These are phyloP conservation scores for Aurelia aurita complex sp. Pacific DNA, from an alignment of 30 jellyfish, hydroid and myxozoan genomes.

Conservation along the genomic window DNA sequence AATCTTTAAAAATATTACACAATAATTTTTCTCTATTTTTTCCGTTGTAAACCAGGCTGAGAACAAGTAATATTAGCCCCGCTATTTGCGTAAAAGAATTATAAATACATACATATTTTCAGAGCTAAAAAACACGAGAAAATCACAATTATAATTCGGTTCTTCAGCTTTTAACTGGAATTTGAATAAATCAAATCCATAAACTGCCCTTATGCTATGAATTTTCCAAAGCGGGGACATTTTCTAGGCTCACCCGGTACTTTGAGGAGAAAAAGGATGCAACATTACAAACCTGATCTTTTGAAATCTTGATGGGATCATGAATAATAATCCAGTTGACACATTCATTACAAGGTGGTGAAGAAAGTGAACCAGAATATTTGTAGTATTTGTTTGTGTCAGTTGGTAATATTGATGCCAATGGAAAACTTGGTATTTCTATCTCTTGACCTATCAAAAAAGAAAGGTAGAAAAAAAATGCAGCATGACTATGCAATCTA, in stretches of 20 bases:
- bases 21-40: too few species aligned
- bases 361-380: constrained; percentile 52
- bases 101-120: too few species aligned
- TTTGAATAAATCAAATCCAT: too few species aligned
- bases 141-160: background rate
- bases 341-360: constrained; percentile 83
- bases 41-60: too few species aligned
- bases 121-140: too few species aligned
- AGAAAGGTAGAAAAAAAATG: background rate
- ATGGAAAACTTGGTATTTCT: constrained; percentile 61
- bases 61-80: too few species aligned
- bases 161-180: too few species aligned
- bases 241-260: background rate
- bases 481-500: too few species aligned
- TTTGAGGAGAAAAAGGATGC: background rate
- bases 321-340: constrained; percentile 59
- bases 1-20: too few species aligned
- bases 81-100: too few species aligned
- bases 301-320: constrained; percentile 46
- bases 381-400: constrained; percentile 48
- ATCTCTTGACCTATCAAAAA: constrained; percentile 55
- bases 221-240: too few species aligned
- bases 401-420: constrained; percentile 49
- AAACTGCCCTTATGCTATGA: too few species aligned
- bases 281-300: constrained; percentile 42